Evolutionary conservation across 2,888 invertebrate genomes (phyloP).

Genomic region (Macaria notata): DNA sequence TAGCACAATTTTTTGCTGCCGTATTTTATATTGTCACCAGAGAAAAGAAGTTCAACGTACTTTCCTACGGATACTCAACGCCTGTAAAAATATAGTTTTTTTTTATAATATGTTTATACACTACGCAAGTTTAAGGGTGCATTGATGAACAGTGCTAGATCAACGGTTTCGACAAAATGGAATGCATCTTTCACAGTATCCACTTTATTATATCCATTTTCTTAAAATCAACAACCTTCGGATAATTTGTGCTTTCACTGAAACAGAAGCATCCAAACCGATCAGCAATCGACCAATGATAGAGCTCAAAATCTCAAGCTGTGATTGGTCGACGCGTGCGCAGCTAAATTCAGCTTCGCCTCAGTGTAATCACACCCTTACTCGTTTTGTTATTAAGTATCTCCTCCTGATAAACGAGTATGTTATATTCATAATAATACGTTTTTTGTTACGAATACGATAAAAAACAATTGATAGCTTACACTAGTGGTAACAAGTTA

Average conservation of each 20-base stretch:
- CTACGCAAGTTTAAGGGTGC: slow-evolving; percentile 65
- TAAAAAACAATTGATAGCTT: slow-evolving; percentile 71
- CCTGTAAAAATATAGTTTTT: slow-evolving; percentile 65
- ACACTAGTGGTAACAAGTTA: slow-evolving; percentile 80
- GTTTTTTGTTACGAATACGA: slow-evolving; percentile 46
- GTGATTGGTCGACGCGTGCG: no score
- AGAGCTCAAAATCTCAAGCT: no score
- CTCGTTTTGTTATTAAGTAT: slow-evolving; percentile 39
- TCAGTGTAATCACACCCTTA: no score
- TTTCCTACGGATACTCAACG: slow-evolving; percentile 53
- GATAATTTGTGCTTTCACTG: slow-evolving; percentile 40
- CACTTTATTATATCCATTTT: slow-evolving; percentile 38
- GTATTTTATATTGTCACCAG: slow-evolving; percentile 3
- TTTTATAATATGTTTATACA: slow-evolving; percentile 47
- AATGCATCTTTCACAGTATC: slow-evolving; percentile 77
- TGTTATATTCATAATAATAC: slow-evolving; percentile 45
- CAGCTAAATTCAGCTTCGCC: no score
- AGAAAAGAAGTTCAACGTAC: slow-evolving; percentile 43
- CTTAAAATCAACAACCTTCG: slow-evolving; percentile 60
- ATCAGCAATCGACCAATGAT: no score
- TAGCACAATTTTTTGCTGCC: no score
- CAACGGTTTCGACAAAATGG: slow-evolving; percentile 69
- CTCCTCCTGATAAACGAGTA: slow-evolving; percentile 52
- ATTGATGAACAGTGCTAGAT: slow-evolving; percentile 72
- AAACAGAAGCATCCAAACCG: no score